Evolutionary conservation across 2,113 vertebrate genomes (phyloP).

Genomic region (Equus przewalskii): DNA sequence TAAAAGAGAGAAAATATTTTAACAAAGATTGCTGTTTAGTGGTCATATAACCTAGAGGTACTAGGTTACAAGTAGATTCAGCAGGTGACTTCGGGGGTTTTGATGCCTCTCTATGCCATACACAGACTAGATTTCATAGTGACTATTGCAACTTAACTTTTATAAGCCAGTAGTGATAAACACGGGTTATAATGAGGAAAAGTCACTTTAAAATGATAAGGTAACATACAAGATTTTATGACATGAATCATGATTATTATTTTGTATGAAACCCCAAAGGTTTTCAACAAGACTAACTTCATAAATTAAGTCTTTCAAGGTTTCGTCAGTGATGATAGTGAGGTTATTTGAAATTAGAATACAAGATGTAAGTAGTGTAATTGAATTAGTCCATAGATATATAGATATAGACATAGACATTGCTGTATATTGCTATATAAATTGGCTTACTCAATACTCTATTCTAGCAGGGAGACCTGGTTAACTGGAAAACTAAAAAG

Average conservation of each 20-base stretch:
- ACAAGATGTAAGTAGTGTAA: background rate
- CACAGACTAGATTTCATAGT: background rate
- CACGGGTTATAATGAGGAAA: background rate
- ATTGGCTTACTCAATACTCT: background rate
- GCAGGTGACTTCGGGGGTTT: background rate
- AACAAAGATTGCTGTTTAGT: background rate
- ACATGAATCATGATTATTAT: background rate
- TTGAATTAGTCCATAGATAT: background rate
- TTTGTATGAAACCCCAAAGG: background rate
- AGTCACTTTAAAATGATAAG: background rate
- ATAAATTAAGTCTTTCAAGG: background rate
- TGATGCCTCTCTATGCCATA: background rate
- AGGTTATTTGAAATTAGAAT: slow-evolving; percentile 24
- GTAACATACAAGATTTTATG: background rate
- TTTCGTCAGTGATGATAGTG: background rate
- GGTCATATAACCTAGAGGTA: background rate
- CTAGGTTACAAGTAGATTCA: background rate
- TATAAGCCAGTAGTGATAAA: background rate
- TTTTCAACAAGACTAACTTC: background rate
- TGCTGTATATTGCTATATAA: background rate
- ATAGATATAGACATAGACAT: background rate
- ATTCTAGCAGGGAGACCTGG: background rate
- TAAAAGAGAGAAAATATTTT: background rate
- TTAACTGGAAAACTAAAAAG: background rate
- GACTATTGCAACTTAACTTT: background rate